Base-by-base conservation (phyloP, 23 tunicate genomes). In the Trididemnum nubilum region DNA sequence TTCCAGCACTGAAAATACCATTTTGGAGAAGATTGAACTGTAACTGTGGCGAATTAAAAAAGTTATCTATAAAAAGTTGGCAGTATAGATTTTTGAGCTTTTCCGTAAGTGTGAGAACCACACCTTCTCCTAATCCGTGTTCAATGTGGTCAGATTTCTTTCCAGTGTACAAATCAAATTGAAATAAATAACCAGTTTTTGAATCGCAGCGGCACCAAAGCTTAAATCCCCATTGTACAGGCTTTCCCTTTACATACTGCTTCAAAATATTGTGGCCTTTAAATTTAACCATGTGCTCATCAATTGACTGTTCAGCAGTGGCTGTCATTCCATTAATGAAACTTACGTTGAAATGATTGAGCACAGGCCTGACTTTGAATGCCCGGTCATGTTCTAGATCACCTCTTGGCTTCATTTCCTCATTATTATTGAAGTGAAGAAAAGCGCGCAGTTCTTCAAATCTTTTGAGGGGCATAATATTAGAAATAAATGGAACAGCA, bases 181-280 rank as follows among this genome's bases (percentile, higher is more conserved):
- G 9, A 25, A 37, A 38, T 9, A 73, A 39, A 27, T 73, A 73
- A 3, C 78, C 78, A 38, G 58, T 15, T 7, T 38, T 73, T 26
- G 26, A 73, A 30, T 73, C 78, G 33, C 59, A 73, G 30, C 78
- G 30, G 32, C 78, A 73, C 78, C 58, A 73, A 25, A 73, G 5
- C 29, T 73, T 73, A 30, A 73, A 73, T 21, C 58, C 58, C 58
- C 78, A 73, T 73, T 73, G 28, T 2, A 73, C 33, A 2, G 78
- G 78, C 30, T 73, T 73, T n/a, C 58, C 58, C 29, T 73, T 73
- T 38, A 73, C 78, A 21, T 73, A 73, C 9, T n/a, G n/a, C n/a
- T n/a, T n/a, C n/a, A n/a, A n/a, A n/a, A n/a, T n/a, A n/a, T n/a
- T n/a, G n/a, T n/a, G n/a, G n/a, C 78, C 58, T 39, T 73, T 73